Percentiles rank a stretch among this genome's conserved stretches.
Conservation (phyloP, 1,140 invertebrate species). For the Odontomachus brunneus region DNA sequence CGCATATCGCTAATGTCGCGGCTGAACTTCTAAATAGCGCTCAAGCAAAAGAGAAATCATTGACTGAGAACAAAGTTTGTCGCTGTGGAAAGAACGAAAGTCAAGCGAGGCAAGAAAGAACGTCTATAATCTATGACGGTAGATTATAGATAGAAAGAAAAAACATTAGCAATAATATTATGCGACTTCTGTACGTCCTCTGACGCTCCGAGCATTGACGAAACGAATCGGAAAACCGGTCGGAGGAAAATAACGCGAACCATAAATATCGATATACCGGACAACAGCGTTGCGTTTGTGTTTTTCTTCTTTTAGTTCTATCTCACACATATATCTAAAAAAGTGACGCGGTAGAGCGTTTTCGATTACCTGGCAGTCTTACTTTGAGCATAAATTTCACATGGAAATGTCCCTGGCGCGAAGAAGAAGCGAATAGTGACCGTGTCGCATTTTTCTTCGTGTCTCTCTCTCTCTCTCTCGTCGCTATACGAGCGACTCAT, state of each 20-base stretch:
- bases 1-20: background rate
- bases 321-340: conserved; percentile 38
- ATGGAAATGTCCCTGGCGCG: conserved; percentile 39
- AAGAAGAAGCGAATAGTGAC: conserved; percentile 15
- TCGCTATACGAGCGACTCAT: background rate
- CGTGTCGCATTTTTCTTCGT: background rate
- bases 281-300: background rate
- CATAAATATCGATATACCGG: background rate
- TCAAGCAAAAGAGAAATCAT: background rate
- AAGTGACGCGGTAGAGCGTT: conserved; percentile 57
- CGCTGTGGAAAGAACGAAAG: background rate
- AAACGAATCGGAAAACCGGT: background rate
- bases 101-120: conserved; percentile 20
- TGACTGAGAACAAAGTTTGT: background rate
- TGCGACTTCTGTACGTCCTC: conserved; percentile 10
- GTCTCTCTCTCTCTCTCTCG: background rate
- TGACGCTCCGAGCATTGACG: too few relatives aligned
- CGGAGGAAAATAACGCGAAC: conserved; percentile 23
- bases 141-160: background rate
- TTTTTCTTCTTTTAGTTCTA: conserved; percentile 23
- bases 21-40: background rate
- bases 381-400: conserved; percentile 77
- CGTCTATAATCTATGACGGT: background rate
- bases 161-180: conserved; percentile 34
- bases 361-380: conserved; percentile 80